Conservation (phyloP, 1,140 invertebrate species). For the Formica exsecta region DNA sequence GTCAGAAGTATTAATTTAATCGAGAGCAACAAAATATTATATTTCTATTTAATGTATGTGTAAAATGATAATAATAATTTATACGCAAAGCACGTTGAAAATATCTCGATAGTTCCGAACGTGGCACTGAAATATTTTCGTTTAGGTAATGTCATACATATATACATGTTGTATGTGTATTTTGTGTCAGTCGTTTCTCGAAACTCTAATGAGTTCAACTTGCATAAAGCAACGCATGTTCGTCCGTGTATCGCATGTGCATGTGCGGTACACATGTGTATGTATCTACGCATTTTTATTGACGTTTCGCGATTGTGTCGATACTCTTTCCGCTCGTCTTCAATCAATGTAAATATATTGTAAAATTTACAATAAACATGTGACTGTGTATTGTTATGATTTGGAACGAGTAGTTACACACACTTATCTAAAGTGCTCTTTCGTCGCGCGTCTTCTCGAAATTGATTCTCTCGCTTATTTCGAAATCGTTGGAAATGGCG, state of each 20-base stretch:
- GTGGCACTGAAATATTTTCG: neutral
- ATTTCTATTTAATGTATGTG: neutral
- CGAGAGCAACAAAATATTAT: neutral
- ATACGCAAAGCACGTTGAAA: conserved; percentile 7
- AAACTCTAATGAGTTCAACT: conserved; percentile 12
- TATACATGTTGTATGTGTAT: neutral
- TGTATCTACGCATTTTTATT: neutral
- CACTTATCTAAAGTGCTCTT: conserved; percentile 27
- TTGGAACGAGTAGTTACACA: neutral
- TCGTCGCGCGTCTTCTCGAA: conserved; percentile 12
- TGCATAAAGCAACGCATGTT: conserved; percentile 12
- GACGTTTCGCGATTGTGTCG: neutral
- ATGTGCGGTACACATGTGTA: neutral
- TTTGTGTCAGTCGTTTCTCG: neutral
- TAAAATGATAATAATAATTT: conserved; percentile 18
- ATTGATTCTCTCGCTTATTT: conserved; percentile 26
- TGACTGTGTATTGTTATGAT: neutral
- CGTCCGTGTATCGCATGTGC: neutral
- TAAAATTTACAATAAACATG: conserved; percentile 34
- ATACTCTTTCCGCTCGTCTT: neutral
- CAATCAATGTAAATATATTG: conserved; percentile 18
- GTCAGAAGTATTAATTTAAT: conserved; percentile 20
- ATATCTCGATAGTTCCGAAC: conserved; percentile 4
- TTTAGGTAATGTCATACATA: neutral
- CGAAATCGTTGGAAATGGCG: neutral